Conservation (phyloP, 2,113 vertebrate species). For the Bujurquina vittata region DNA sequence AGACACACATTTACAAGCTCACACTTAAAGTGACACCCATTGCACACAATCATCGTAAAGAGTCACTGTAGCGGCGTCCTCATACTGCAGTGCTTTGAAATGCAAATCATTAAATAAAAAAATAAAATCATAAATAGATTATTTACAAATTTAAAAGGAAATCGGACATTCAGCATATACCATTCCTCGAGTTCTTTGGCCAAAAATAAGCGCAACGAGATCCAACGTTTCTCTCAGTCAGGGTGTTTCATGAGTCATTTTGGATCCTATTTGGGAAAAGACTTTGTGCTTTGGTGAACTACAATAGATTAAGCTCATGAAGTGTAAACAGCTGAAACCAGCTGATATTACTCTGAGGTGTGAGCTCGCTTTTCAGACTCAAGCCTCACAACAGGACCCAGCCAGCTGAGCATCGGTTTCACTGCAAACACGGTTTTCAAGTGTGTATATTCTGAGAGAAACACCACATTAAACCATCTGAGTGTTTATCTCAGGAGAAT, state of each 20-base stretch:
- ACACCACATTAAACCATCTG: not conserved
- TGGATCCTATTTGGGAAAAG: slow-evolving; percentile 1
- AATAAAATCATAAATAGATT: slow-evolving; percentile 68
- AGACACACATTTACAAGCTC: slow-evolving; percentile 54
- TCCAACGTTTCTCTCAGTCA: not conserved
- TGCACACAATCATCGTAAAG: slow-evolving; percentile 36
- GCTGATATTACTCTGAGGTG: not conserved
- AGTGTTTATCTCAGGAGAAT: not conserved
- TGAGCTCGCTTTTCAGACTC: not conserved
- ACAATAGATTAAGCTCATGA: slow-evolving; percentile 17
- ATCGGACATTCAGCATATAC: not conserved
- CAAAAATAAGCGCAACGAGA: slow-evolving; percentile 11
- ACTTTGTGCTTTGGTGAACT: slow-evolving; percentile 24
- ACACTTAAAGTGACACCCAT: slow-evolving; percentile 50
- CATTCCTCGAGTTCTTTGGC: slow-evolving; percentile 32
- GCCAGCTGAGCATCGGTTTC: slow-evolving; percentile 15
- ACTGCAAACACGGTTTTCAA: not conserved
- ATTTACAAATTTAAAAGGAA: slow-evolving; percentile 68
- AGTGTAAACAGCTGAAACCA: slow-evolving; percentile 22
- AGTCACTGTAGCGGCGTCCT: not conserved
- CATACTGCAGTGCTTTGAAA: slow-evolving; percentile 46
- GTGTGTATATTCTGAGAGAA: slow-evolving; percentile 10
- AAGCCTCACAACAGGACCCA: not conserved
- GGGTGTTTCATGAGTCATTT: not conserved
- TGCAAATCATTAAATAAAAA: slow-evolving; percentile 24